Conservation (phyloP, 2,888 invertebrate genomes). For the Coronaproctus castanopsis region DNA sequence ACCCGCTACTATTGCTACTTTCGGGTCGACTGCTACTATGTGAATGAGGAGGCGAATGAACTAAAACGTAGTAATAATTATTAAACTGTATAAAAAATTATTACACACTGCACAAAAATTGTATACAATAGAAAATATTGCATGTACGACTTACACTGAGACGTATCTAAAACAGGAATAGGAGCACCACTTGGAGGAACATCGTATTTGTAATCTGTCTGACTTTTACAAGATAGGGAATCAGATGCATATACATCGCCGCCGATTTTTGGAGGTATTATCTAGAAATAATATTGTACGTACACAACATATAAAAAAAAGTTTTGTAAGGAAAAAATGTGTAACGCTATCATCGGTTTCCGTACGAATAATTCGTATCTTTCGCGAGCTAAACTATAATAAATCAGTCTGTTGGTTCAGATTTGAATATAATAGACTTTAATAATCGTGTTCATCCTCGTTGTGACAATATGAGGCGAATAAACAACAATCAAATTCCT, state of each 20-base stretch:
- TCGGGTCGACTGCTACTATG: conserved; percentile 14
- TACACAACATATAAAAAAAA: too few species aligned
- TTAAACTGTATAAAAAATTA: conserved; percentile 5
- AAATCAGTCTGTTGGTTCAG: too few species aligned
- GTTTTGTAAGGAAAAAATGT: too few species aligned
- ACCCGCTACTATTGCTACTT: conserved; percentile 19
- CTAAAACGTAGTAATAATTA: conserved; percentile 1
- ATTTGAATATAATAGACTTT: too few species aligned
- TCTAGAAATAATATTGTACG: conserved; percentile 33
- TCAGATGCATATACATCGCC: conserved; percentile 54
- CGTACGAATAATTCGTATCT: too few species aligned
- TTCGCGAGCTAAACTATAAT: too few species aligned
- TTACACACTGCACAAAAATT: too few species aligned
- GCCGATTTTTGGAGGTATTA: conserved; percentile 46
- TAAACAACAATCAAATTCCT: too few species aligned
- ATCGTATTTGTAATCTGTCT: conserved; percentile 21
- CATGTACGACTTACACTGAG: conserved; percentile 22
- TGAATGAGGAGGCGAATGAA: conserved; percentile 4
- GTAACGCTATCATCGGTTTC: too few species aligned
- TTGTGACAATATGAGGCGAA: too few species aligned
- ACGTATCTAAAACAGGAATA: conserved; percentile 19
- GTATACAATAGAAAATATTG: too few species aligned
- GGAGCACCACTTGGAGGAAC: conserved; percentile 21
- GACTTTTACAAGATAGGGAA: conserved; percentile 31
- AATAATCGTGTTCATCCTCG: too few species aligned